phyloP scores from a whole-genome alignment of 2,888 invertebrate species.

The Epinotia bilunana region DNA sequence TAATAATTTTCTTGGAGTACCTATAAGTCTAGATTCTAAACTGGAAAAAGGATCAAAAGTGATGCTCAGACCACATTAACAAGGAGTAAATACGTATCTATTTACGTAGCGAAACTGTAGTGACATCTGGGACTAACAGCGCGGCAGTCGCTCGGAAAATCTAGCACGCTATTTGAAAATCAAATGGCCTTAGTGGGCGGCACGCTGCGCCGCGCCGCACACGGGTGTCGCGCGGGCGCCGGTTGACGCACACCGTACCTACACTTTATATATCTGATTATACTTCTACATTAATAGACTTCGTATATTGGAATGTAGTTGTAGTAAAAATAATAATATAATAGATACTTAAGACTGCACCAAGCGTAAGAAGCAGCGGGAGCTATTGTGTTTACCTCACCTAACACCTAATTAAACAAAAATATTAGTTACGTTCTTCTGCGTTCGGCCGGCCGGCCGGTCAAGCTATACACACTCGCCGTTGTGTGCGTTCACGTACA shows the following conservation, averaged over 20 bases:
- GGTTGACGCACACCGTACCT: conserved; percentile 7
- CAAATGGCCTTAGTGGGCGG: conserved; percentile 1
- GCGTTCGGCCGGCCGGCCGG: no score
- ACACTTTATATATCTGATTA: background rate
- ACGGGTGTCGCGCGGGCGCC: background rate
- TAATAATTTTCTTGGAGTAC: no score
- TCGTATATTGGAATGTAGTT: background rate
- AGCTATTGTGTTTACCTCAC: no score
- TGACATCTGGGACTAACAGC: background rate
- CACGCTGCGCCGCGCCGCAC: background rate
- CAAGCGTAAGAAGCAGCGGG: no score
- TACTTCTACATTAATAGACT: background rate
- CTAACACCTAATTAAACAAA: no score
- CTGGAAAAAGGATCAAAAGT: background rate
- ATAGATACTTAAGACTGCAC: no score
- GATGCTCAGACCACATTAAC: background rate
- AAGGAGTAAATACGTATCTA: background rate
- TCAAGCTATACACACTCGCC: no score
- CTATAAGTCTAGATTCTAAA: background rate
- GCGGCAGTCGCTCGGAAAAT: conserved; percentile 1
- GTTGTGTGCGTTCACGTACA: no score
- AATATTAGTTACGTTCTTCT: no score
- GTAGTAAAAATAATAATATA: no score
- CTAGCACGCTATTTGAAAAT: conserved; percentile 22
- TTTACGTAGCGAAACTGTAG: background rate